phyloP scores from a whole-genome alignment of 1,140 invertebrate genomes.

The Dufourea novaeangliae region DNA sequence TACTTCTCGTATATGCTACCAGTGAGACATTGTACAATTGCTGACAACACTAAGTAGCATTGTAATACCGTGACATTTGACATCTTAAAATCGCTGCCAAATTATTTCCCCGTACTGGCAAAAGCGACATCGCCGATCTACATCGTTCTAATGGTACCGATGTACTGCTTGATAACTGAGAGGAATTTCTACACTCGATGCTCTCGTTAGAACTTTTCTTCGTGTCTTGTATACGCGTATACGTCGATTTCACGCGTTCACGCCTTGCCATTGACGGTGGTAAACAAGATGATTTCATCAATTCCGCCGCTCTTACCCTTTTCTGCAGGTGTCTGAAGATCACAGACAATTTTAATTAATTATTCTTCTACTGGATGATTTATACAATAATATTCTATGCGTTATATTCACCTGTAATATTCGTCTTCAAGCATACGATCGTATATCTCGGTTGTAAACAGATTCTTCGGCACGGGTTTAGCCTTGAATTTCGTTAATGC shows the following conservation, averaged over 20 bases:
- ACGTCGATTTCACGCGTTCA: conserved; percentile 81
- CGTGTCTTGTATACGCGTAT: conserved; percentile 74
- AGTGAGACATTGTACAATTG: neutral
- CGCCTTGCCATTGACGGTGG: conserved; percentile 87
- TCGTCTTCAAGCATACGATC: conserved; percentile 87
- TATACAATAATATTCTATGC: neutral
- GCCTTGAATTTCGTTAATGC: conserved; percentile 84
- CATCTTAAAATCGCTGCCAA: conserved; percentile 87
- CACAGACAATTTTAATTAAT: neutral
- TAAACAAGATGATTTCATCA: conserved; percentile 85
- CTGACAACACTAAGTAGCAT: neutral
- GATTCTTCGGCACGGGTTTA: conserved; percentile 86
- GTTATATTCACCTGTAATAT: conserved; percentile 84
- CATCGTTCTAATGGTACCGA: conserved; percentile 74
- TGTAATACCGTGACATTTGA: conserved; percentile 83
- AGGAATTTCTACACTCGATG: conserved; percentile 65
- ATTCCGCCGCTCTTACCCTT: conserved; percentile 85
- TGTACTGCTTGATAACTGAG: conserved; percentile 68
- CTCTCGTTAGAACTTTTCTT: conserved; percentile 73
- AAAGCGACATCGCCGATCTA: conserved; percentile 77
- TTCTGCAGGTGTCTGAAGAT: conserved; percentile 84
- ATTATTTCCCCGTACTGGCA: conserved; percentile 84
- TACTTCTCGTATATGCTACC: no score
- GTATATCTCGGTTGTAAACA: conserved; percentile 87
- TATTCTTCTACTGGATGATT: no score